These are phyloP conservation scores for Stegana nigrithorax DNA, from an alignment of 2,888 invertebrate species.

Conservation along the genomic window DNA sequence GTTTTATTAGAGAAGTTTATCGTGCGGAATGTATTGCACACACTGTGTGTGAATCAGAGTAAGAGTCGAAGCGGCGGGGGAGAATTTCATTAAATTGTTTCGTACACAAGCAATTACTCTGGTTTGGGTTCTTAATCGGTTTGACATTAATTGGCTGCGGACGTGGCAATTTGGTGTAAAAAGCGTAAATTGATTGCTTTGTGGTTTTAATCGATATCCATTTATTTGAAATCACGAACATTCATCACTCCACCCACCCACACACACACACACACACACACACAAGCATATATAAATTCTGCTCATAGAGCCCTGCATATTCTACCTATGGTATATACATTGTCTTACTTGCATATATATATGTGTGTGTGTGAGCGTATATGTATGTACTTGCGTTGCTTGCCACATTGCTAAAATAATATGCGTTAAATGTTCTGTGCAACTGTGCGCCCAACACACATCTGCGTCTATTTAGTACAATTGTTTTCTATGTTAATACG, in stretches of 20 bases:
- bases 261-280: too few species aligned
- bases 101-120: not conserved
- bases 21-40: conserved; percentile 45
- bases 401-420: conserved; percentile 2
- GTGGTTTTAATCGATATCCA: conserved; percentile 63
- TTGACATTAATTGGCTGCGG: conserved; percentile 59
- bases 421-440: not conserved
- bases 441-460: too few species aligned
- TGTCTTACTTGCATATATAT: too few species aligned
- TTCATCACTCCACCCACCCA: conserved; percentile 61
- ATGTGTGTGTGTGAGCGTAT: not conserved
- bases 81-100: not conserved
- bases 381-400: too few species aligned
- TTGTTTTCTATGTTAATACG: too few species aligned
- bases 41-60: not conserved
- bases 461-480: too few species aligned
- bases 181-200: conserved; percentile 63
- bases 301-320: too few species aligned
- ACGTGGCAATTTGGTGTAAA: conserved; percentile 53
- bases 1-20: conserved; percentile 59
- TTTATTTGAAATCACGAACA: conserved; percentile 63
- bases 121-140: conserved; percentile 17
- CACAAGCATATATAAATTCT: too few species aligned
- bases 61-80: not conserved
- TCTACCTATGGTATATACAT: too few species aligned